These are phyloP conservation scores for Phoeniculus purpureus DNA, from an alignment of 2,797 vertebrate genomes.

Conservation along the genomic window DNA sequence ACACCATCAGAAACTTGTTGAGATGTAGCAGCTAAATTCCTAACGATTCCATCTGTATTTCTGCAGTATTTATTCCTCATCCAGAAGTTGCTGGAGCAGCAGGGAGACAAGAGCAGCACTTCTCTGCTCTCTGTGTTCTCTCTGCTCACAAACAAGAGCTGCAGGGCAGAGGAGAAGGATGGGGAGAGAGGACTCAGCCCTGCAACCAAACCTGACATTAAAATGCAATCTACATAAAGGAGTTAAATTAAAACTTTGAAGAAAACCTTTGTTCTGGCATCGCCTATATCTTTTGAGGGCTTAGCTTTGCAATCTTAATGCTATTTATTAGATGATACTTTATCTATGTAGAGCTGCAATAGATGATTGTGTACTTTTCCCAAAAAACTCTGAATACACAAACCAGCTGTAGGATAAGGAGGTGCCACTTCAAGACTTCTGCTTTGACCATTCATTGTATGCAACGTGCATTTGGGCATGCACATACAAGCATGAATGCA, in stretches of 20 bases:
- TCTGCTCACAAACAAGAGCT: fast-evolving
- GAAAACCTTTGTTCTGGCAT: background rate
- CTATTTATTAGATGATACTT: background rate
- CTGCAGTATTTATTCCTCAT: background rate
- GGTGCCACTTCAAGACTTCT: background rate
- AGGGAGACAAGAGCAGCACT: no score
- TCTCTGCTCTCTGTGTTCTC: background rate
- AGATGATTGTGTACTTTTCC: background rate
- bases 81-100: background rate
- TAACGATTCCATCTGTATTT: background rate
- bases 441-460: background rate
- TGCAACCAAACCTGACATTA: background rate
- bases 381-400: background rate
- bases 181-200: background rate
- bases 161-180: no score
- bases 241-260: background rate
- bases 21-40: background rate
- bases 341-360: background rate
- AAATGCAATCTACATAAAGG: background rate
- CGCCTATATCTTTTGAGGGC: background rate
- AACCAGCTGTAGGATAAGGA: background rate
- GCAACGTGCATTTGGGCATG: background rate
- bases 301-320: background rate
- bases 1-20: background rate
- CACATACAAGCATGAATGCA: background rate